A percentile compares a stretch with the other conserved stretches of the same genome.
Conservation (phyloP, 2,797 vertebrate genomes). For the Rhodeus uyekii region DNA sequence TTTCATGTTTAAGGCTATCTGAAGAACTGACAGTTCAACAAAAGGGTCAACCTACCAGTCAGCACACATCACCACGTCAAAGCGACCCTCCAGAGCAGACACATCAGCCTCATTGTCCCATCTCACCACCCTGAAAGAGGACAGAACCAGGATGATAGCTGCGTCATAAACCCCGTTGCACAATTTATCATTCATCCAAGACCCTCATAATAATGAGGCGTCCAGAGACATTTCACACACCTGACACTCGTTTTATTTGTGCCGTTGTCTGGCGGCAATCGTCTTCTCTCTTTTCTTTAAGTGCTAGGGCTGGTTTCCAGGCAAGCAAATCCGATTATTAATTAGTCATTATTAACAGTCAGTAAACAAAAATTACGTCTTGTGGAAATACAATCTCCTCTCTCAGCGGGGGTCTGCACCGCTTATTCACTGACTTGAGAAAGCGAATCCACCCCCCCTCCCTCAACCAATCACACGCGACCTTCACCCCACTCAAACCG, state of each 20-base stretch:
- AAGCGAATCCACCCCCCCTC: conserved; percentile 76
- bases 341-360: conserved; percentile 99
- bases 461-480: conserved; percentile 91
- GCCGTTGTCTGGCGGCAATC: conserved; percentile 16
- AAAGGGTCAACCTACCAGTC: conserved; percentile 90
- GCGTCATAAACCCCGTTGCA: conserved; percentile 26
- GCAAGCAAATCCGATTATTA: conserved; percentile 92
- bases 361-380: conserved; percentile 99
- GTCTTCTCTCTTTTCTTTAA: conserved; percentile 69
- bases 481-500: conserved; percentile 84
- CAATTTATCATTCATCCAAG: conserved; percentile 23
- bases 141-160: conserved; percentile 36
- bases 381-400: conserved; percentile 95
- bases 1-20: conserved; percentile 8
- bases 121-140: conserved; percentile 87
- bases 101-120: conserved; percentile 97
- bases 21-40: conserved; percentile 22
- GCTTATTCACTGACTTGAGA: conserved; percentile 87
- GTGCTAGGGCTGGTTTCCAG: conserved; percentile 73
- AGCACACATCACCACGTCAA: conserved; percentile 97
- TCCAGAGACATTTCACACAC: conserved; percentile 32
- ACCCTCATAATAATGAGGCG: neutral
- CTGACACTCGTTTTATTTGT: conserved; percentile 52
- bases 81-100: conserved; percentile 92
- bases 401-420: conserved; percentile 84